A percentile compares a stretch with the other conserved stretches of the same genome.
These are phyloP conservation scores for Aspidiotus rigidus DNA, from an alignment of 2,888 invertebrate genomes.

Conservation along the genomic window DNA sequence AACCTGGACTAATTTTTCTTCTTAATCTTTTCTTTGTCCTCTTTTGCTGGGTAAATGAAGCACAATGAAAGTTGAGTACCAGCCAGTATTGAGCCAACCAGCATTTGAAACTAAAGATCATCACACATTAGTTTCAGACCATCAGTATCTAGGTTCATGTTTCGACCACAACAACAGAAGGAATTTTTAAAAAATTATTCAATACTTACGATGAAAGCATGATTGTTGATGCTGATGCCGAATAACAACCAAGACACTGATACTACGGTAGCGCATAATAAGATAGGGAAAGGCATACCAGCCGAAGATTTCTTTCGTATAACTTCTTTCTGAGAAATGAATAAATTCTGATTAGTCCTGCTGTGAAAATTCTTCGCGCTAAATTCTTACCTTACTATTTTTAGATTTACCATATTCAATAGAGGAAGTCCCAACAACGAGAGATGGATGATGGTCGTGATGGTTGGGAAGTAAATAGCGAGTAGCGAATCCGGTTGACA, in stretches of 20 bases:
- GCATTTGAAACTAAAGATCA: constrained; percentile 23
- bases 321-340: constrained; percentile 21
- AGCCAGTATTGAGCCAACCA: constrained; percentile 17
- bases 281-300: constrained; percentile 29
- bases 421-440: constrained; percentile 19
- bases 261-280: constrained; percentile 28
- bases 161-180: not conserved
- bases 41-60: constrained; percentile 18
- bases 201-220: constrained; percentile 18
- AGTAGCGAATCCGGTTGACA: constrained; percentile 18
- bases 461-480: constrained; percentile 13
- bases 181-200: no score
- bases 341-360: not conserved
- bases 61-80: constrained; percentile 24
- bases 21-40: not conserved
- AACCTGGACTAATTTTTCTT: not conserved
- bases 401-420: constrained; percentile 16
- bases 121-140: not conserved
- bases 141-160: not conserved
- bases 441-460: constrained; percentile 19
- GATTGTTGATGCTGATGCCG: constrained; percentile 23
- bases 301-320: constrained; percentile 20
- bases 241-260: constrained; percentile 17
- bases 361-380: no score
- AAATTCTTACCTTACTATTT: not conserved